These are phyloP conservation scores for Atherinomorus stipes DNA, from an alignment of 2,113 vertebrate genomes.

Conservation along the genomic window DNA sequence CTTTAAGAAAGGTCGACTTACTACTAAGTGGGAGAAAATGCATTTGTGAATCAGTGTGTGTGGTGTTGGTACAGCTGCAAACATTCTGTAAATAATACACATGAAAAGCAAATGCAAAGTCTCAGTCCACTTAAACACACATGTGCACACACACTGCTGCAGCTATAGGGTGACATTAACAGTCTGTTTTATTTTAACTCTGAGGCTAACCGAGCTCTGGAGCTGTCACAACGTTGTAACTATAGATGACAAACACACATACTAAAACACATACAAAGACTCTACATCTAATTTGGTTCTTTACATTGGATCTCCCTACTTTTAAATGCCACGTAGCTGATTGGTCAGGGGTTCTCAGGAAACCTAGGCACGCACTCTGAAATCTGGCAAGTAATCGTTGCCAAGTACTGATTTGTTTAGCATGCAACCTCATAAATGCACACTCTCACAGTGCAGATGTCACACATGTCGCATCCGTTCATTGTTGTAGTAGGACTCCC, in stretches of 20 bases:
- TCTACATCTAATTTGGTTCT: constrained; percentile 32
- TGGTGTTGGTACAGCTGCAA: background rate
- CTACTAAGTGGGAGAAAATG: background rate
- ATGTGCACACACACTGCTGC: constrained; percentile 1
- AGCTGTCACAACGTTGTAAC: constrained; percentile 10
- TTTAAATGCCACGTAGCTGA: constrained; percentile 46
- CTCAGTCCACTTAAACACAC: background rate
- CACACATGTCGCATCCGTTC: constrained; percentile 11
- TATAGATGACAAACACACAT: background rate
- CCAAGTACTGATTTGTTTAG: constrained; percentile 1
- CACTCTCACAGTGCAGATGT: constrained; percentile 17
- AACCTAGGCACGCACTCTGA: constrained; percentile 1
- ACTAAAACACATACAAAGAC: constrained; percentile 3
- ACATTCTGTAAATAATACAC: background rate
- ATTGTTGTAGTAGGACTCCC: constrained; percentile 6
- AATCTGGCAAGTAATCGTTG: background rate
- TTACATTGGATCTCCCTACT: background rate
- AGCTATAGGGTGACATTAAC: background rate
- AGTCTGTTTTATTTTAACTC: constrained; percentile 17
- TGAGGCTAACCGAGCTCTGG: constrained; percentile 1
- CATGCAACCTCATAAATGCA: constrained; percentile 19
- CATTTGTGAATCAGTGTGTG: background rate
- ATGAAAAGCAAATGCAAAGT: background rate
- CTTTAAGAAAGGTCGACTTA: background rate
- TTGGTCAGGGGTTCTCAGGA: constrained; percentile 3